phyloP scores from a whole-genome alignment of 2,888 invertebrate genomes.

The Pammene fasciana region DNA sequence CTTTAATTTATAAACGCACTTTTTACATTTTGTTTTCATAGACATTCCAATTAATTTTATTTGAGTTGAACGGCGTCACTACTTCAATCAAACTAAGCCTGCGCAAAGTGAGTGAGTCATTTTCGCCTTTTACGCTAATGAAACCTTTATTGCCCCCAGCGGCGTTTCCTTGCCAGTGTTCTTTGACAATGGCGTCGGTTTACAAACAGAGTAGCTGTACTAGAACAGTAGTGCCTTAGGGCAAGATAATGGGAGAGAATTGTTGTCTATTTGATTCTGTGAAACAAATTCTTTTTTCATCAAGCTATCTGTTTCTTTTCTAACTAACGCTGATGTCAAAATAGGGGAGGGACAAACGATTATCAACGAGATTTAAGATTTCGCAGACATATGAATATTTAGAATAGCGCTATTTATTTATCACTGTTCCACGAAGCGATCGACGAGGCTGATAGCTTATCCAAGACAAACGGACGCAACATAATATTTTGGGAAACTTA shows the following conservation, averaged over 20 bases:
- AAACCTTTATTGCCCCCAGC: slow-evolving; percentile 50
- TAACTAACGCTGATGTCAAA: too few species aligned
- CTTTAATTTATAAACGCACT: slow-evolving; percentile 16
- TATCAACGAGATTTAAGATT: too few species aligned
- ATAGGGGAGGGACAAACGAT: too few species aligned
- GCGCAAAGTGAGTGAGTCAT: slow-evolving; percentile 52
- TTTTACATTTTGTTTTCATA: slow-evolving; percentile 2
- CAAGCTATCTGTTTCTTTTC: too few species aligned
- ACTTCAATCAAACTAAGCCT: slow-evolving; percentile 34
- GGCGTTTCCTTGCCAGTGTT: slow-evolving; percentile 43
- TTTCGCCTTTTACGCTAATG: slow-evolving; percentile 60
- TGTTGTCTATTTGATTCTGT: too few species aligned
- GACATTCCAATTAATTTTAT: slow-evolving; percentile 13
- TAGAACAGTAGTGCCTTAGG: not conserved
- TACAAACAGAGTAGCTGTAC: slow-evolving; percentile 2
- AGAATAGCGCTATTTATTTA: too few species aligned
- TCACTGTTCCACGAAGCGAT: not conserved
- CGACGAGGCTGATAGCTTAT: too few species aligned
- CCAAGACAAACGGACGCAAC: too few species aligned
- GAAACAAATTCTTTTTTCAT: too few species aligned
- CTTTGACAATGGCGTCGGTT: slow-evolving; percentile 30
- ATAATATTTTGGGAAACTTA: too few species aligned
- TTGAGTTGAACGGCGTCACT: slow-evolving; percentile 32
- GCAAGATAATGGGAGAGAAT: not conserved
- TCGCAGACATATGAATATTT: too few species aligned